Evolutionary conservation across 2,888 invertebrate species (phyloP).

Genomic region (Lithodes maja): DNA sequence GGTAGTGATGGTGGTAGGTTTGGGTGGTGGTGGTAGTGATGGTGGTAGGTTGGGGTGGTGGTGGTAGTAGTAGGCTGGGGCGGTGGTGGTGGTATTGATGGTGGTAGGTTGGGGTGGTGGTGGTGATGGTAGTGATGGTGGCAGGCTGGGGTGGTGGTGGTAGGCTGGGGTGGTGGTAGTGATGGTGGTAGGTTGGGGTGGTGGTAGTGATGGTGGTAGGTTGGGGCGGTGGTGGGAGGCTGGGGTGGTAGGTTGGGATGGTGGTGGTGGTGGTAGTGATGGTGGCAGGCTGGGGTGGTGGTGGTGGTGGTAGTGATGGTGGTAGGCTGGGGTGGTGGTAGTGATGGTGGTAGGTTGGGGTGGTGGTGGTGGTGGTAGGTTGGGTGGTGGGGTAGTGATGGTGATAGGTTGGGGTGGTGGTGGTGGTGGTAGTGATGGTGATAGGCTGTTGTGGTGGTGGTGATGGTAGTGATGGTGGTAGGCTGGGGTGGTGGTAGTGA

Average conservation of each 20-base stretch:
- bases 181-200: not conserved
- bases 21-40: not conserved
- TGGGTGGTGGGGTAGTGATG: not conserved
- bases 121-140: not conserved
- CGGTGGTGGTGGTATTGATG: not conserved
- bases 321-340: not conserved
- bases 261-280: not conserved
- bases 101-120: not conserved
- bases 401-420: not conserved
- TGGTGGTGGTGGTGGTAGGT: not conserved
- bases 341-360: no score
- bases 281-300: not conserved
- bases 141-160: not conserved
- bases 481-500: not conserved
- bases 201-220: not conserved
- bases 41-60: not conserved
- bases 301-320: no score
- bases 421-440: not conserved
- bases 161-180: not conserved
- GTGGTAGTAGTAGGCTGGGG: not conserved
- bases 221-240: not conserved
- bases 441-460: not conserved
- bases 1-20: not conserved
- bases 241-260: no score
- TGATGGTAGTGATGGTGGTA: not conserved